Evolutionary conservation across 2,113 vertebrate genomes (phyloP).

Genomic region (Poecile atricapillus): DNA sequence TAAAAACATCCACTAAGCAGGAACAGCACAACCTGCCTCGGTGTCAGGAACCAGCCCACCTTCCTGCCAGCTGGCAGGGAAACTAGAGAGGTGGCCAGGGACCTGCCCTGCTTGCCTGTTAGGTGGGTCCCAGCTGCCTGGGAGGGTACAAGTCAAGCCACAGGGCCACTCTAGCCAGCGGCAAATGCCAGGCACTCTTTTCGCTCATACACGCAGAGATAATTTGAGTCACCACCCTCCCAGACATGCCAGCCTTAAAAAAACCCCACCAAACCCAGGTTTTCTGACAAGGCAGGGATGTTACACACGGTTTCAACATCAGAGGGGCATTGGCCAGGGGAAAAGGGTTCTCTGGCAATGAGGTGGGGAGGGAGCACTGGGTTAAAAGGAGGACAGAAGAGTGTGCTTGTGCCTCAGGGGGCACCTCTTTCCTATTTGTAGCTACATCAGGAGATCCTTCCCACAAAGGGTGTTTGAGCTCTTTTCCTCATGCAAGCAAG

Average conservation of each 20-base stretch:
- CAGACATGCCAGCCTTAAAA: neutral
- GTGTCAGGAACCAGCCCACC: neutral
- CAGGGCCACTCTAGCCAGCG: neutral
- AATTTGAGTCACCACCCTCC: neutral
- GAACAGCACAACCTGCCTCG: neutral
- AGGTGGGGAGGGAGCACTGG: neutral
- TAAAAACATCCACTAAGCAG: neutral
- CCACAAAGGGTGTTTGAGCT: neutral
- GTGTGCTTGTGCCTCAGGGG: neutral
- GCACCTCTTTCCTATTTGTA: neutral
- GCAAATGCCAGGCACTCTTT: neutral
- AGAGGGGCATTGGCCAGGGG: neutral
- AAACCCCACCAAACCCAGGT: neutral
- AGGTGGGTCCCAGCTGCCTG: neutral
- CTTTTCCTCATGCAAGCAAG: neutral
- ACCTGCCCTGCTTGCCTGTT: neutral
- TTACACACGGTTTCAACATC: neutral
- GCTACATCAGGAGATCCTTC: neutral
- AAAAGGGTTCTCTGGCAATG: neutral
- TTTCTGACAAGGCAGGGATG: neutral
- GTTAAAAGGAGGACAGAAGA: neutral
- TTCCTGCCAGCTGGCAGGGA: neutral
- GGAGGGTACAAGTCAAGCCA: neutral
- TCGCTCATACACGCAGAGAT: accelerated
- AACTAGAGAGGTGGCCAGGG: neutral